Base-by-base conservation (phyloP, 2,888 invertebrate genomes). In the Athalia rosae region DNA sequence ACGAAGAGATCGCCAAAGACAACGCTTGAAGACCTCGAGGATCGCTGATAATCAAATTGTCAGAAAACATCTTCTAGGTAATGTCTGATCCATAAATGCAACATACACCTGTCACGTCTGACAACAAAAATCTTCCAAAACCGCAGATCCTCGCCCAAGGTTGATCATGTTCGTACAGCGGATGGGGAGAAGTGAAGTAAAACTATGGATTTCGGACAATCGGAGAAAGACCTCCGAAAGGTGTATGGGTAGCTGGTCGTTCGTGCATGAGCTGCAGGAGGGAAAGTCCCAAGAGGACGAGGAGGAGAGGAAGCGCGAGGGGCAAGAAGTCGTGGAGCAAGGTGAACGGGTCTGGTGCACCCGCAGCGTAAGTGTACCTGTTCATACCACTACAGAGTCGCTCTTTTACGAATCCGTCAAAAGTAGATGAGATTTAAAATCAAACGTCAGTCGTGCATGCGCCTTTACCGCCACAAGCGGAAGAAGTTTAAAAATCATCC, bases 331-430 rank as follows among this genome's bases (percentile, higher is more conserved):
- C 82, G 82, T 80, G 81, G 82, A 84, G 84, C 86, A 87, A 88
- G 87, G 87, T 87, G 86, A 88, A 86, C 87, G 80, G 83, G 87
- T 87, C 79, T 76, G 76, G 15, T 43, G 61, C 77, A 71, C 62
- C 56, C 45, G 41, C 45, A 53, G 8, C 45, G 47, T 64, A 64
- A 8, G 45, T 11, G 47, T 28, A 15, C 28, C 8, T 11, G 50
- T 9, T 53, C 11, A n/a, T 11, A 53, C 11, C 53, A n/a, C 7
- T n/a, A 53, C 53, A 9, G 9, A 11, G 53, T 13, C n/a, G 67
- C 6, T 11, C 6, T 56, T 67, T 15, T 45, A 13, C 8, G 4
- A n/a, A 71, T 9, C 43, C 45, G 43, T 45, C 71, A 71, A 58
- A 71, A 58, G 58, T 5, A 45, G 15, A 58, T 71, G 58, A 58